A percentile compares a stretch with the other conserved stretches of the same genome.
phyloP scores from a whole-genome alignment of 2,888 invertebrate species.

The Fragum sueziense region DNA sequence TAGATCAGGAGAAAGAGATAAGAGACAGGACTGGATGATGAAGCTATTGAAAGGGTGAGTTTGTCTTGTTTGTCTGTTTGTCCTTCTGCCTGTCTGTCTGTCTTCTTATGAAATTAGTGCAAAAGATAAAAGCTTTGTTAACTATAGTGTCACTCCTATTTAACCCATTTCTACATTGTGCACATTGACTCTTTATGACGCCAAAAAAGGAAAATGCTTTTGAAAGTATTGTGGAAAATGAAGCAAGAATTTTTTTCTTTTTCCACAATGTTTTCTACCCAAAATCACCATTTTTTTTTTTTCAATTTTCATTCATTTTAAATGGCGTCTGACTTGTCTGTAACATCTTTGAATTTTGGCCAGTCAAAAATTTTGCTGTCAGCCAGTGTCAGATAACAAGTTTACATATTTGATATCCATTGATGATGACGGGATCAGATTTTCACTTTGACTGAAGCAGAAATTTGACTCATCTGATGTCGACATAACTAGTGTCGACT shows the following conservation, averaged over 20 bases:
- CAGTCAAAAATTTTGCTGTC: too few species aligned
- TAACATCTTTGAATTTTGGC: neutral
- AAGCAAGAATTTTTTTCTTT: neutral
- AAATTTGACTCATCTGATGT: too few species aligned
- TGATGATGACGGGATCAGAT: too few species aligned
- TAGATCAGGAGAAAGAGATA: constrained; percentile 47
- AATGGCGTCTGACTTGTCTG: neutral
- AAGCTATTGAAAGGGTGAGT: constrained; percentile 30
- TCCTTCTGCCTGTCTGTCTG: neutral
- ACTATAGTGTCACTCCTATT: too few species aligned
- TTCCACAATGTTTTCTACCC: neutral
- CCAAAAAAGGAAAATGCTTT: neutral
- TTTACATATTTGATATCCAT: too few species aligned
- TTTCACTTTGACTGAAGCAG: too few species aligned
- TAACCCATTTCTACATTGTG: neutral
- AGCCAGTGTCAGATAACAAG: too few species aligned
- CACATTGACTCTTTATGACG: neutral
- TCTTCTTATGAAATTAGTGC: neutral
- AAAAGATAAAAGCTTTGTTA: neutral
- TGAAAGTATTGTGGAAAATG: neutral
- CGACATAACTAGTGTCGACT: too few species aligned
- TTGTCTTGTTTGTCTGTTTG: constrained; percentile 3
- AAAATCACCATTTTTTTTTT: too few species aligned
- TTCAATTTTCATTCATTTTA: too few species aligned
- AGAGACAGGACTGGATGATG: constrained; percentile 65